These are phyloP conservation scores for Aphelinus certus DNA, from an alignment of 1,140 invertebrate genomes.

Conservation along the genomic window DNA sequence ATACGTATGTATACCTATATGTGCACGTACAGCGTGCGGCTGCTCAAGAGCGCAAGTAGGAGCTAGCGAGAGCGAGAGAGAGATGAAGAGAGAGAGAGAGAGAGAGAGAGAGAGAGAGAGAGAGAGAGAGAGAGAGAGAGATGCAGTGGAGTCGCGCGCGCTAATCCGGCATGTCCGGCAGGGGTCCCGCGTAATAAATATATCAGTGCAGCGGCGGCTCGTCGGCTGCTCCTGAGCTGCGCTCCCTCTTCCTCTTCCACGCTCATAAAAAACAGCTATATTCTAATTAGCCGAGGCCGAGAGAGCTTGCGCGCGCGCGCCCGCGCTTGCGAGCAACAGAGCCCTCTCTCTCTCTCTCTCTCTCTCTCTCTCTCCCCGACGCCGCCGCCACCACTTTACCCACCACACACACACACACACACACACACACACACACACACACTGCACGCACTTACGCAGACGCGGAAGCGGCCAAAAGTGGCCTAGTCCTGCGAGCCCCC, in stretches of 20 bases:
- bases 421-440: too few relatives aligned
- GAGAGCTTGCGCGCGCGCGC: slow-evolving; percentile 42
- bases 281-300: slow-evolving; percentile 63
- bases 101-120: background rate
- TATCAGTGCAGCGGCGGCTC: slow-evolving; percentile 37
- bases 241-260: slow-evolving; percentile 67
- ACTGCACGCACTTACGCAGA: background rate
- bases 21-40: background rate
- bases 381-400: too few relatives aligned
- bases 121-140: background rate
- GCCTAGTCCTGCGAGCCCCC: slow-evolving; percentile 24
- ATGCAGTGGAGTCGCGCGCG: background rate
- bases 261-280: slow-evolving; percentile 68
- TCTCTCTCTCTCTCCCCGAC: background rate
- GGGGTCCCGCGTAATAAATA: slow-evolving; percentile 63
- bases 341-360: slow-evolving; percentile 3
- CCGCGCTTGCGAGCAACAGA: background rate
- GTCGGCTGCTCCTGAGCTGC: slow-evolving; percentile 41
- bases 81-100: background rate
- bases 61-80: background rate
- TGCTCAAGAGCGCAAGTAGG: too few relatives aligned
- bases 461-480: slow-evolving; percentile 26
- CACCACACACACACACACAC: background rate
- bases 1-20: background rate
- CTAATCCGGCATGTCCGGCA: slow-evolving; percentile 65